phyloP scores from a whole-genome alignment of 2,797 vertebrate species.

The Choloepus didactylus region DNA sequence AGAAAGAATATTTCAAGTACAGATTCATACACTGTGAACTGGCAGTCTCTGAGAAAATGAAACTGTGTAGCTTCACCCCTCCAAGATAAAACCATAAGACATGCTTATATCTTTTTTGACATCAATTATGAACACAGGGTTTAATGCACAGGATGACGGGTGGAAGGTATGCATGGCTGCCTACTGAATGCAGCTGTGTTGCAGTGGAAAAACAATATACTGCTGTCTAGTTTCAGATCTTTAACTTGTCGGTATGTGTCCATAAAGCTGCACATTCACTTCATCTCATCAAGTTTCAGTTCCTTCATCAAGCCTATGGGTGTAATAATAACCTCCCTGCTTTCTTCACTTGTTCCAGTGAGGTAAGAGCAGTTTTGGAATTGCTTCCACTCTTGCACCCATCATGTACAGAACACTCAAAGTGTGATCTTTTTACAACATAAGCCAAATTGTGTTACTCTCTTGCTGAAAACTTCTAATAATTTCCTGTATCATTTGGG shows the following conservation, averaged over 20 bases:
- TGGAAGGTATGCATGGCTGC: neutral
- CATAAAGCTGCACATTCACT: neutral
- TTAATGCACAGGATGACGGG: neutral
- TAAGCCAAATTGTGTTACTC: neutral
- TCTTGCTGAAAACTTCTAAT: neutral
- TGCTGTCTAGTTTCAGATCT: neutral
- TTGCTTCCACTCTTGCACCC: neutral
- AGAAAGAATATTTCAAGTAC: neutral
- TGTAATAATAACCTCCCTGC: neutral
- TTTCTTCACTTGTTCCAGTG: neutral
- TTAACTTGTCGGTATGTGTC: neutral
- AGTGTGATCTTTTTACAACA: conserved; percentile 29
- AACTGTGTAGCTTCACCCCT: neutral
- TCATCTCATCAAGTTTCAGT: neutral
- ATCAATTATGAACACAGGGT: neutral
- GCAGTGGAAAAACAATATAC: neutral
- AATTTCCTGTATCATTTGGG: neutral
- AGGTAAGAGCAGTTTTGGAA: neutral
- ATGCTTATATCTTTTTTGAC: neutral
- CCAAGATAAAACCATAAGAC: neutral
- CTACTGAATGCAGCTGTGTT: neutral
- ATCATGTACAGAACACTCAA: neutral
- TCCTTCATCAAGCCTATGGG: neutral
- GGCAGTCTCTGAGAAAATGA: neutral
- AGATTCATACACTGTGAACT: neutral